Percentiles rank a stretch among this genome's conserved stretches.
phyloP scores from a whole-genome alignment of 2,888 invertebrate species.

The Yponomeuta evonymella region DNA sequence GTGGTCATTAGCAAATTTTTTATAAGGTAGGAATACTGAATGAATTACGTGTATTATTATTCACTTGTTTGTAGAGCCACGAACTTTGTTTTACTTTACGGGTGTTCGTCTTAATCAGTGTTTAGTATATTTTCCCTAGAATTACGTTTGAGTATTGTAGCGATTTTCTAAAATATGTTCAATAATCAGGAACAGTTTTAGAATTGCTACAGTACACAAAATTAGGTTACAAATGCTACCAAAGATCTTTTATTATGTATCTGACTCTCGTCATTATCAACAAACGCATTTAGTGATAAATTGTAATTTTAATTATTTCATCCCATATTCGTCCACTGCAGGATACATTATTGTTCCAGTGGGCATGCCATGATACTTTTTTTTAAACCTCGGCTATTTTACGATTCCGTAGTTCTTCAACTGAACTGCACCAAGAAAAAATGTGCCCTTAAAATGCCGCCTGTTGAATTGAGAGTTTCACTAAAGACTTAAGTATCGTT shows the following conservation, averaged over 20 bases:
- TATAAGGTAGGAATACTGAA: not conserved
- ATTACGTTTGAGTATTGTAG: not conserved
- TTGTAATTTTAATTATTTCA: not conserved
- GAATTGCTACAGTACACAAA: not conserved
- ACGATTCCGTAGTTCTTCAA: no score
- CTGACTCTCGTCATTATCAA: not conserved
- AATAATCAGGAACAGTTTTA: not conserved
- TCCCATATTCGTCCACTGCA: not conserved
- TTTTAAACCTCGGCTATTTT: no score
- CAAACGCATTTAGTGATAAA: not conserved
- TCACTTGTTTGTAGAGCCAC: constrained; percentile 2
- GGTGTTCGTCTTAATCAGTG: not conserved
- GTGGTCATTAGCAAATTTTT: not conserved
- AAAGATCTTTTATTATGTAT: not conserved
- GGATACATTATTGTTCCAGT: no score
- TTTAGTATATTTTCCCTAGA: not conserved
- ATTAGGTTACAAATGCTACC: not conserved
- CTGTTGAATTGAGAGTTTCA: no score
- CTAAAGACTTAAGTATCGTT: no score
- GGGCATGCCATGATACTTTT: no score
- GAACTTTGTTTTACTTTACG: not conserved
- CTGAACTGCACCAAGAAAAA: no score
- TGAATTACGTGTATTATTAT: not conserved
- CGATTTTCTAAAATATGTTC: not conserved
- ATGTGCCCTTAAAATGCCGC: no score